Conservation (phyloP, 2,113 vertebrate genomes). For the Propithecus coquereli region DNA sequence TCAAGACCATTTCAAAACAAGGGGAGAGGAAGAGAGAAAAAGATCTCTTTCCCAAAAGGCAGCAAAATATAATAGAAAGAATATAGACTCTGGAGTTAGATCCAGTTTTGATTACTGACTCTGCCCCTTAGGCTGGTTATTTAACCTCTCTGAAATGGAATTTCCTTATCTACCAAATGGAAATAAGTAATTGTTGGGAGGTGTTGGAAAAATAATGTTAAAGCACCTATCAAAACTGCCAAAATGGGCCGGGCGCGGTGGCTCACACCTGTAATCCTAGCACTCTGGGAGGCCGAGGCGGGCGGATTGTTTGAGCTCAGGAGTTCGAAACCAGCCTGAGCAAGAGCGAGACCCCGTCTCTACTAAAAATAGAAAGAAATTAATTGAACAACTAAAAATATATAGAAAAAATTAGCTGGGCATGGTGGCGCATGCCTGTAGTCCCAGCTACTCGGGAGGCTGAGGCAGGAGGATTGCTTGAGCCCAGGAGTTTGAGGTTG, state of each 20-base stretch:
- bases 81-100: not conserved
- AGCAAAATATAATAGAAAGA: not conserved
- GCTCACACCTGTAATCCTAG: too few species aligned
- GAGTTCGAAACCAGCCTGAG: too few species aligned
- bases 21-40: not conserved
- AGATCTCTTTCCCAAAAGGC: not conserved
- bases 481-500: too few species aligned
- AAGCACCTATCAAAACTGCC: not conserved
- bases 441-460: too few species aligned
- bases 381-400: too few species aligned
- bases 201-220: not conserved
- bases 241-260: not conserved
- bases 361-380: too few species aligned
- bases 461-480: too few species aligned
- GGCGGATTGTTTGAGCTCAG: too few species aligned
- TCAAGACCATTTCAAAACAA: not conserved
- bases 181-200: not conserved
- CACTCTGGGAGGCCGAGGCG: too few species aligned
- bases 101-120: not conserved
- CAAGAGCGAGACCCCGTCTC: too few species aligned
- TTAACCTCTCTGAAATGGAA: conserved; percentile 5
- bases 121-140: not conserved
- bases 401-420: too few species aligned
- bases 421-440: too few species aligned
- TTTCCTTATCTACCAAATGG: not conserved